Evolutionary conservation across 2,888 invertebrate species (phyloP).

Genomic region (Rhorus exstirpatorius): DNA sequence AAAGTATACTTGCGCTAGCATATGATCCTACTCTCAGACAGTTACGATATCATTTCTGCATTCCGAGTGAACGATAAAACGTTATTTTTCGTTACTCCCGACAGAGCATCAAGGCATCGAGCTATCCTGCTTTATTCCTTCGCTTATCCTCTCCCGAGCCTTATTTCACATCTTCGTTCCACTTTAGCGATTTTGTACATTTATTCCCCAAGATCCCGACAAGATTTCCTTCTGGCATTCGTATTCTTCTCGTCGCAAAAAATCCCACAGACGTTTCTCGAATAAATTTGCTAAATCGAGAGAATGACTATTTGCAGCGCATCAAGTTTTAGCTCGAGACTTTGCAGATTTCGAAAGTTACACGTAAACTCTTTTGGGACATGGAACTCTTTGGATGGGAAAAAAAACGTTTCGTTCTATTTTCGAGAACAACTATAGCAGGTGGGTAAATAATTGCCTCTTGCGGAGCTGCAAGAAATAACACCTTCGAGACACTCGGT

Average conservation of each 20-base stretch:
- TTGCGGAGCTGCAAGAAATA: no score
- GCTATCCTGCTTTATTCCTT: background rate
- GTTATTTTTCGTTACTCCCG: constrained; percentile 13
- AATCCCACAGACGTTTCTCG: constrained; percentile 13
- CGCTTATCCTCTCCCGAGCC: background rate
- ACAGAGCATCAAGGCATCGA: constrained; percentile 19
- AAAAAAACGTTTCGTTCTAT: no score
- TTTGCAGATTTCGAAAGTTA: constrained; percentile 13
- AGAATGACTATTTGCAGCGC: constrained; percentile 37
- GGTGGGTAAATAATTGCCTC: no score
- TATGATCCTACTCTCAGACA: constrained; percentile 3
- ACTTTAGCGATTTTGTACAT: constrained; percentile 18
- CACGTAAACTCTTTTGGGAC: background rate
- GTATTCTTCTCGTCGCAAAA: constrained; percentile 30
- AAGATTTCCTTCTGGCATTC: constrained; percentile 14
- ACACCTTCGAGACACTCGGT: no score
- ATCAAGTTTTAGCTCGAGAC: background rate
- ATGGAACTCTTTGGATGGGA: no score
- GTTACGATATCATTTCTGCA: constrained; percentile 1
- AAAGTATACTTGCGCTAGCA: no score
- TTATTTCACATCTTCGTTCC: constrained; percentile 31
- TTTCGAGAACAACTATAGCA: no score
- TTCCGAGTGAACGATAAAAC: constrained; percentile 20
- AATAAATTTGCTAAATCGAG: constrained; percentile 43
- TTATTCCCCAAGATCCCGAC: constrained; percentile 7